Evolutionary conservation across 2,113 vertebrate genomes (phyloP).

Genomic region (Actenoides hombroni): DNA sequence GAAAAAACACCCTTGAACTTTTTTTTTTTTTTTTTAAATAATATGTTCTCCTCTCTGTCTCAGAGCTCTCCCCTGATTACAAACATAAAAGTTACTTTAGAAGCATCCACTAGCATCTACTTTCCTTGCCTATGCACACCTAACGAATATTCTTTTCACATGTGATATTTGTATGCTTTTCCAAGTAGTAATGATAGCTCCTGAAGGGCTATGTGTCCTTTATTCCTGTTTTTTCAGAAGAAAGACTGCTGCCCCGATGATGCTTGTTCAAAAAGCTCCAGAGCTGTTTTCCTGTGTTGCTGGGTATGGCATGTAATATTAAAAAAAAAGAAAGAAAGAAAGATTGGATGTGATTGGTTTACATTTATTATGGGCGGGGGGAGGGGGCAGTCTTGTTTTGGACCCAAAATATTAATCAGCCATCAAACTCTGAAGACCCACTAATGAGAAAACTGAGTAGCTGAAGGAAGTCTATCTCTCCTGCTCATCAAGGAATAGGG

Average conservation of each 20-base stretch:
- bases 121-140: conserved; percentile 17
- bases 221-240: conserved; percentile 53
- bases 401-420: conserved; percentile 2
- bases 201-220: conserved; percentile 65
- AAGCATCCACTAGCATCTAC: conserved; percentile 43
- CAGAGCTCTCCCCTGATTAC: conserved; percentile 46
- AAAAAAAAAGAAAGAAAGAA: not conserved
- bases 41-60: conserved; percentile 57
- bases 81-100: conserved; percentile 66
- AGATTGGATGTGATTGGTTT: conserved; percentile 54
- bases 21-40: conserved; percentile 1
- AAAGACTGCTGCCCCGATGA: conserved; percentile 62
- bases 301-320: not conserved
- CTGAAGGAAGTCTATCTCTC: not conserved
- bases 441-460: not conserved
- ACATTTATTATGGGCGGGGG: not conserved
- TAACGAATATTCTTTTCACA: conserved; percentile 65
- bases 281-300: conserved; percentile 8
- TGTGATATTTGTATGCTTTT: conserved; percentile 62
- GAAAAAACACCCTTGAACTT: conserved; percentile 54
- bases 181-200: conserved; percentile 72
- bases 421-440: conserved; percentile 62
- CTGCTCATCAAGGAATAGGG: not conserved
- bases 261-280: conserved; percentile 40
- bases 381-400: not conserved